Conservation (phyloP, 2,797 vertebrate genomes). For the Rhinoraja longicauda region DNA sequence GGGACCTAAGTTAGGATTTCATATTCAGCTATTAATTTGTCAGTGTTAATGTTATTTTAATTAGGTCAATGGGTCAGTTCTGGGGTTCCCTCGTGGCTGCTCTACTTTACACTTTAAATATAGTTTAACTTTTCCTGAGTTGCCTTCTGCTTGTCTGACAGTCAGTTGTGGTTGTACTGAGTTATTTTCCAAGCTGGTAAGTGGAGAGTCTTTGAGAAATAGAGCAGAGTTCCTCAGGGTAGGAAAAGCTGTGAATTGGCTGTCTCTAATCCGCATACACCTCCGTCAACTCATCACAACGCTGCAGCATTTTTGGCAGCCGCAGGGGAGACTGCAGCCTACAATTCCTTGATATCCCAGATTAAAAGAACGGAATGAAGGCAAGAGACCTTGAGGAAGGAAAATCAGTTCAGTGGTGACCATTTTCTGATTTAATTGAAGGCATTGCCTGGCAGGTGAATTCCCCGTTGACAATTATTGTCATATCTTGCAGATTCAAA, state of each 20-base stretch:
- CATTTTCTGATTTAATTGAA: not conserved
- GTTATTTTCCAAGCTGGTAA: conserved; percentile 20
- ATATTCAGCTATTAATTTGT: not conserved
- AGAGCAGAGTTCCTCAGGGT: not conserved
- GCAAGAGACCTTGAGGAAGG: not conserved
- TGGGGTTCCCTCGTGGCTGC: too few relatives aligned
- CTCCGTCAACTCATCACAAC: conserved; percentile 21
- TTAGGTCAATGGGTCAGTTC: not conserved
- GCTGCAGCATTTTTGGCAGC: not conserved
- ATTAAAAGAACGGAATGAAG: not conserved
- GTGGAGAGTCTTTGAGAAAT: not conserved
- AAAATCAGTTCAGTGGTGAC: not conserved
- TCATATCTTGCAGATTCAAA: not conserved
- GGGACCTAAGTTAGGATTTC: not conserved
- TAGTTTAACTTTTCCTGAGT: not conserved
- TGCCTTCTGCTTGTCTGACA: not conserved
- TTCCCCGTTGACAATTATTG: not conserved
- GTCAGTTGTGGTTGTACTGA: not conserved
- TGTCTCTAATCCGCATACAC: not conserved
- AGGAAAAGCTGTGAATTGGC: too few relatives aligned
- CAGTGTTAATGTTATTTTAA: not conserved
- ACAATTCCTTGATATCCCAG: not conserved
- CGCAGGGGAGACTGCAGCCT: not conserved
- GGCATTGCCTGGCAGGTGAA: not conserved
- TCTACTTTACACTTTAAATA: not conserved